Evolutionary conservation across 2,113 vertebrate genomes (phyloP).

Genomic region (Phylloscopus trochiloides): DNA sequence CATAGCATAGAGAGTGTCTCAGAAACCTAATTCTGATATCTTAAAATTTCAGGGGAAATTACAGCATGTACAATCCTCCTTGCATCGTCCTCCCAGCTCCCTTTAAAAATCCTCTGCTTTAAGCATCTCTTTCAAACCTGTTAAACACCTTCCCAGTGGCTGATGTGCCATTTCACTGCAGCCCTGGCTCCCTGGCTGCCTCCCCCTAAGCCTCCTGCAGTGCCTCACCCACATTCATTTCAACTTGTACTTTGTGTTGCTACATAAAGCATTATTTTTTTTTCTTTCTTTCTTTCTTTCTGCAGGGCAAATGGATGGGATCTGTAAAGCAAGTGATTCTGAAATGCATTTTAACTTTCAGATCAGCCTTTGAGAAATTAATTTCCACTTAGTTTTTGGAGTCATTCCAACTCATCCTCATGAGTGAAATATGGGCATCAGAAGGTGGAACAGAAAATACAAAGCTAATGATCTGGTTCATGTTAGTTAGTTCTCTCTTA

Average conservation of each 20-base stretch:
- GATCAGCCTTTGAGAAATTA: constrained; percentile 58
- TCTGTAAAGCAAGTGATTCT: constrained; percentile 32
- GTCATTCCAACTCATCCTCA: constrained; percentile 32
- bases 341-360: constrained; percentile 54
- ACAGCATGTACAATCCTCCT: not conserved
- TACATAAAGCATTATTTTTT: constrained; percentile 37
- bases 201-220: not conserved
- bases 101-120: not conserved
- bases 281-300: not conserved
- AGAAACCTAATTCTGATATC: not conserved
- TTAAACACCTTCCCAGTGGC: not conserved
- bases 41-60: not conserved
- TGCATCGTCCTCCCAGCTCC: not conserved
- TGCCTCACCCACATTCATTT: not conserved
- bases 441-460: constrained; percentile 69
- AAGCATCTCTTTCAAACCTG: not conserved
- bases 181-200: not conserved
- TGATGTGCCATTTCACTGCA: not conserved
- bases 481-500: constrained; percentile 69
- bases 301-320: constrained; percentile 26
- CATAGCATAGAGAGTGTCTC: not conserved
- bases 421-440: constrained; percentile 62
- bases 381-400: constrained; percentile 64
- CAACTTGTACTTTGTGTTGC: not conserved
- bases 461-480: constrained; percentile 73